Conservation (phyloP, 1,140 invertebrate species). For the Drosophila kurseongensis region DNA sequence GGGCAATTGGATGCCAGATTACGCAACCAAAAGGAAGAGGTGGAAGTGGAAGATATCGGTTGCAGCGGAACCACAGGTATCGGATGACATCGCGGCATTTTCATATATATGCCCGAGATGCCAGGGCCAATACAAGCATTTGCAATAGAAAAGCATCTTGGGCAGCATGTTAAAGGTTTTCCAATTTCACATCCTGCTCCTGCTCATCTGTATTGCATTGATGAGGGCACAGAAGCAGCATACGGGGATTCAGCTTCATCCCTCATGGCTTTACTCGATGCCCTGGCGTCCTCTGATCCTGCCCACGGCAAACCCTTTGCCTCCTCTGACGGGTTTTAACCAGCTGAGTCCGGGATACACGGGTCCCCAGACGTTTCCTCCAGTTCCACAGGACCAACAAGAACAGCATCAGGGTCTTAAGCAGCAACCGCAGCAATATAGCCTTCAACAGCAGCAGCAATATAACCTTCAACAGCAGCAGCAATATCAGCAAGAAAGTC, state of each 20-base stretch:
- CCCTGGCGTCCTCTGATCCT: slow-evolving; percentile 43
- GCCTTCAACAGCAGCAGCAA: neutral
- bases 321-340: neutral
- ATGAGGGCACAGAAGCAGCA: slow-evolving; percentile 1
- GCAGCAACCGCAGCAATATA: neutral
- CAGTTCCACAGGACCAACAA: slow-evolving; percentile 8
- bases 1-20: slow-evolving; percentile 4
- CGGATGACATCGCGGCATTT: slow-evolving; percentile 8
- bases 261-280: slow-evolving; percentile 35
- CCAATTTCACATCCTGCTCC: slow-evolving; percentile 16
- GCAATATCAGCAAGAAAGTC: neutral
- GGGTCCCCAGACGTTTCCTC: slow-evolving; percentile 46
- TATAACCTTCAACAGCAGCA: slow-evolving; percentile 3
- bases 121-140: slow-evolving; percentile 12
- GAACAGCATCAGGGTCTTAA: neutral
- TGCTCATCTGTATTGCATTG: neutral
- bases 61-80: slow-evolving; percentile 36
- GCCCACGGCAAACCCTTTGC: slow-evolving; percentile 8
- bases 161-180: slow-evolving; percentile 21
- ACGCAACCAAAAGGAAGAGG: slow-evolving; percentile 34
- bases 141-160: slow-evolving; percentile 13
- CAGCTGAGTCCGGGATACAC: slow-evolving; percentile 49
- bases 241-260: neutral
- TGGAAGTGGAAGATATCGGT: slow-evolving; percentile 23
- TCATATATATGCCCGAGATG: slow-evolving; percentile 33